Evolutionary conservation across 2,888 invertebrate species (phyloP), one percentile per base, ranked within the genome.

Genomic region (Orthonychiurus folsomi): DNA sequence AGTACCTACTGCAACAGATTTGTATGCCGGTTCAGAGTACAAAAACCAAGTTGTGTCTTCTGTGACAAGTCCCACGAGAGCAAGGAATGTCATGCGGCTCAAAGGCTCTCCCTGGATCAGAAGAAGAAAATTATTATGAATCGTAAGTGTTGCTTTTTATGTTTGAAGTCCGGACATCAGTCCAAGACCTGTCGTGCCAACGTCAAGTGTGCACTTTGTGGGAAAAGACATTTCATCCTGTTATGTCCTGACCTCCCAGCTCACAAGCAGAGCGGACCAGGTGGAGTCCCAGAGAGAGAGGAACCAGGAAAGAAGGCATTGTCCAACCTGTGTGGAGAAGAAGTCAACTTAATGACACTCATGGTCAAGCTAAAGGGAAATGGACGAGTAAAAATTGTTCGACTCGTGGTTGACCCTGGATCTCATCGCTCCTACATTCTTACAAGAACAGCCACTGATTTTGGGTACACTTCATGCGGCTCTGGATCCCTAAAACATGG

Each of bases 1-100:
- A 26, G 21, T 24, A n/a, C 55, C 63, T n/a, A 63, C 63, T 1
- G 58, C 55, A 1, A n/a, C 61, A 2, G 57, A 56, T 23, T 56
- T 63, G 23, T 26, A 21, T 47, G 20, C 5, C 3, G 54, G 26
- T 2, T n/a, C n/a, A n/a, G n/a, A n/a, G n/a, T n/a, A n/a, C 5
- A 50, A 26, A 25, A 3, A 1, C 20, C 58, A 53, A 20, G 26
- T 9, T 63, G 63, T 53, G 24, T 60, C 1, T 63, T 63, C 27
- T 63, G 63, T 50, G 60, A 52, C 1, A 56, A 26, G n/a, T 3
- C 2, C 18, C 63, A 63, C 27, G 37, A 3, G 15, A 61, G 56
- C 59, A 12, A 15, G 12, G 60, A 63, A n/a, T 63, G 63, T 54
- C 2, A 2, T 12, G 24, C 12, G 21, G 59, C 55, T 2, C 15